Evolutionary conservation across 1,140 invertebrate genomes (phyloP), one percentile per base, ranked within the genome.

Genomic region (Drosophila biarmipes): DNA sequence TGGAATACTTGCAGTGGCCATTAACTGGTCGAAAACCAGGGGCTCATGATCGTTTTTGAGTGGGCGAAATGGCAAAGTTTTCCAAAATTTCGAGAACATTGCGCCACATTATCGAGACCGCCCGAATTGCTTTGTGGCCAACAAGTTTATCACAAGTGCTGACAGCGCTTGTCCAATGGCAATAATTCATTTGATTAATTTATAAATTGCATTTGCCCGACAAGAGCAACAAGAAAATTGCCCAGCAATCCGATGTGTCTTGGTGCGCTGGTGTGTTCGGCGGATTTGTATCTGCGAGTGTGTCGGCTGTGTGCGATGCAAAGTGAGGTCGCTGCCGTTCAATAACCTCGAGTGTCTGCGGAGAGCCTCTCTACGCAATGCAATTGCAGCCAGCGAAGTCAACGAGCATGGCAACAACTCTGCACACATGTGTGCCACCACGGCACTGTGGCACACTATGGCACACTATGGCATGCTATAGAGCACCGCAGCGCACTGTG

Each of bases 321-420:
- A 89, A 89, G 84, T 89, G 84, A 90, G 87, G 87, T 90, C 87
- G 87, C 76, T 90, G 86, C 87, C 87, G 87, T 90, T 90, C 87
- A 90, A 90, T 90, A 90, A 90, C 87, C 87, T 90, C 87, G 75
- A 90, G 86, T 78, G 71, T 66, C 66, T 76, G 66, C 64, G 63
- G 49, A 68, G 69, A 82, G 78, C 73, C 69, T 58, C 73, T 77
- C 74, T 90, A 90, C 80, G 80, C 86, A 85, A 90, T 85, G 76
- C 80, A 79, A 59, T 75, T 57, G 57, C 80, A 78, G 53, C 73
- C 67, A 55, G 40, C 74, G 56, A 45, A 58, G 45, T 51, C 73
- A 56, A 63, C 74, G 71, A 74, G 80, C 78, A 85, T 67, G 57
- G 66, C 80, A 85, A 78, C 81, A 84, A 85, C 80, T 35, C 56